A percentile compares a stretch with the other conserved stretches of the same genome.
Conservation (phyloP, 2,797 vertebrate species). For the Neopelma chrysocephalum region DNA sequence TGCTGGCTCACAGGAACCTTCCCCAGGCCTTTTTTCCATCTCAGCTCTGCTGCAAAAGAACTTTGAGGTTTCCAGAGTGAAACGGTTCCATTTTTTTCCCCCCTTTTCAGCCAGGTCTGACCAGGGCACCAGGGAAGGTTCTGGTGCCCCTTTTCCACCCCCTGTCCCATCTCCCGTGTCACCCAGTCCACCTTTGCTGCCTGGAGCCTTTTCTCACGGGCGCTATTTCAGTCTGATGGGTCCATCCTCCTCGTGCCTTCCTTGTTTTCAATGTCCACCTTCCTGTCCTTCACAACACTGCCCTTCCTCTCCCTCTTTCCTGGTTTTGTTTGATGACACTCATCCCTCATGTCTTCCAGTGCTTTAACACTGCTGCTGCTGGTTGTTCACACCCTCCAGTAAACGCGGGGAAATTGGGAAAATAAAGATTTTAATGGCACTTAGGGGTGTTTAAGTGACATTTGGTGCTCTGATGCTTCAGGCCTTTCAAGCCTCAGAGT, state of each 20-base stretch:
- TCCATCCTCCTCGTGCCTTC: background rate
- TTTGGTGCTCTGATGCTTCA: fast-evolving
- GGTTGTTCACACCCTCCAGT: background rate
- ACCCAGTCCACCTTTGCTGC: background rate
- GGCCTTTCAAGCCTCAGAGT: background rate
- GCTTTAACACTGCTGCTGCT: background rate
- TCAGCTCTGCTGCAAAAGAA: background rate
- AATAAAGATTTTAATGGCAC: background rate
- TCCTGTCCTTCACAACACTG: slow-evolving; percentile 4
- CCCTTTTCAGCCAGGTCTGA: background rate
- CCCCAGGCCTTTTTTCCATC: background rate
- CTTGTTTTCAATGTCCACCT: slow-evolving; percentile 32
- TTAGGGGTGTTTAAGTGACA: background rate
- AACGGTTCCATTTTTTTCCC: background rate
- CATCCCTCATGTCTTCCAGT: background rate
- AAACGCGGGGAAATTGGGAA: background rate
- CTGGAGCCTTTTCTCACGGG: background rate
- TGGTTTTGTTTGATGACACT: slow-evolving; percentile 31
- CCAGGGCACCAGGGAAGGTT: fast-evolving
- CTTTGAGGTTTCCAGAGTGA: background rate
- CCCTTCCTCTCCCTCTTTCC: slow-evolving; percentile 56
- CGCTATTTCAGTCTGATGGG: slow-evolving; percentile 20
- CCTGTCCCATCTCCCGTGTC: background rate
- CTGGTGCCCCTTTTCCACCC: fast-evolving
- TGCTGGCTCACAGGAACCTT: background rate